Base-by-base conservation (phyloP, 1,140 invertebrate species). In the Diploscapter pachys region DNA sequence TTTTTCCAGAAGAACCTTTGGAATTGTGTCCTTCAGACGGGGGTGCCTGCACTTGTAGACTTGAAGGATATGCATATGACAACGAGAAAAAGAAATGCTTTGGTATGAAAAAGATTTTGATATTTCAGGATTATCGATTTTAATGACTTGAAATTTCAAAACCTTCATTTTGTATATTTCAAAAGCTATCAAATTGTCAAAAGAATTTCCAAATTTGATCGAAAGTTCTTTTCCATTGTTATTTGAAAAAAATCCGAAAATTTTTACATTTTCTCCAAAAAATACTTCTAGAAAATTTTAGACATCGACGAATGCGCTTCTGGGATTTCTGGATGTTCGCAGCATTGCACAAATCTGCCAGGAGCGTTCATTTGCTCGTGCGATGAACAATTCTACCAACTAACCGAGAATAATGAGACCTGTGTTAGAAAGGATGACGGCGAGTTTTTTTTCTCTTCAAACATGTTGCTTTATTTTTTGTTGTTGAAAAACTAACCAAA, bases 291-390 rank as follows among this genome's bases (percentile, higher is more conserved):
- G 8, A 4, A 51, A 54, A 48, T 51, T 77, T 59, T 74, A 85
- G 85, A 85, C 71, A 78, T 86, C n/a, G 76, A 85, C 63, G 84
- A 85, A 65, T 85, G 84, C 67, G 54, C 72, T 11, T 54, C 64
- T 8, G 74, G 76, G 8, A 78, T 81, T 55, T 79, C 76, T 13
- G 80, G 77, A n/a, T 86, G 86, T 75, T 63, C 76, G 48, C 86
- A 86, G 59, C 64, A 72, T 5, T 88, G 88, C 71, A 80, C 85
- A 55, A 89, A 89, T 80, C 84, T 85, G 8, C 70, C 77, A 11
- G 88, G 88, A 8, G 86, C 86, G 1, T 88, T 85, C 74, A 76
- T 75, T 4, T 89, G 88, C 73, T 78, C 81, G 4, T 89, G 88
- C 81, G 82, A 86, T 65, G 61, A 64, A 49, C 82, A 80, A 2